phyloP scores from a whole-genome alignment of 1,140 invertebrate genomes.

The Pinna nobilis region DNA sequence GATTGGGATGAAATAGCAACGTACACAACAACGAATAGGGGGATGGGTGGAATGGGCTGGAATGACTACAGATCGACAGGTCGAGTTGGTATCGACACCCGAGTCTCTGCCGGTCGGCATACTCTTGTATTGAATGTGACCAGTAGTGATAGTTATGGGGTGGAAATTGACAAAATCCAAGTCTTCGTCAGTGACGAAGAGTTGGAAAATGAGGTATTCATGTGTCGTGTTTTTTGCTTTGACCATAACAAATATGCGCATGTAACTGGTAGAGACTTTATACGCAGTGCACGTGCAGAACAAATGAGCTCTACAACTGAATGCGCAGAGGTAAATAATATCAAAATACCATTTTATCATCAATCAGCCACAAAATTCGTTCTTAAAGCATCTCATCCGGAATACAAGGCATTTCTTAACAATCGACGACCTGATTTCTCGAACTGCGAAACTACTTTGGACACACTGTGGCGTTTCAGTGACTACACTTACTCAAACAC shows the following conservation, averaged over 20 bases:
- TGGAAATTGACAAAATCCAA: constrained; percentile 44
- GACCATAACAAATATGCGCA: constrained; percentile 28
- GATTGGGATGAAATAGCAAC: constrained; percentile 29
- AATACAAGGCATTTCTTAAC: constrained; percentile 49
- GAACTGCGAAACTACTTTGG: constrained; percentile 35
- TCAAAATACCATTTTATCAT: constrained; percentile 48
- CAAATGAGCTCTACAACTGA: constrained; percentile 41
- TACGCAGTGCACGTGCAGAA: constrained; percentile 2
- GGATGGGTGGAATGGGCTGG: constrained; percentile 27
- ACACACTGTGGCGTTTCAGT: constrained; percentile 20
- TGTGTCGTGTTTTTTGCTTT: constrained; percentile 36
- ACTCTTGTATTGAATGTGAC: constrained; percentile 23
- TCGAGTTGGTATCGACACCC: constrained; percentile 15
- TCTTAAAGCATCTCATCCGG: constrained; percentile 46
- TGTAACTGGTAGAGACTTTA: constrained; percentile 18
- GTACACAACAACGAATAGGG: neutral
- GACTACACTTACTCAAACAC: constrained; percentile 3
- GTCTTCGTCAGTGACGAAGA: constrained; percentile 26
- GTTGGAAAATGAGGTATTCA: constrained; percentile 28
- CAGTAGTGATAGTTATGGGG: constrained; percentile 42
- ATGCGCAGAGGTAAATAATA: constrained; percentile 56
- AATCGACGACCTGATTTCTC: constrained; percentile 43
- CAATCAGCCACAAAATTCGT: constrained; percentile 23
- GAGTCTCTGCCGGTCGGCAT: constrained; percentile 21
- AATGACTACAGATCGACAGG: constrained; percentile 18